These are phyloP conservation scores for Pinctada fucata DNA, from an alignment of 2,888 invertebrate species.

Conservation along the genomic window DNA sequence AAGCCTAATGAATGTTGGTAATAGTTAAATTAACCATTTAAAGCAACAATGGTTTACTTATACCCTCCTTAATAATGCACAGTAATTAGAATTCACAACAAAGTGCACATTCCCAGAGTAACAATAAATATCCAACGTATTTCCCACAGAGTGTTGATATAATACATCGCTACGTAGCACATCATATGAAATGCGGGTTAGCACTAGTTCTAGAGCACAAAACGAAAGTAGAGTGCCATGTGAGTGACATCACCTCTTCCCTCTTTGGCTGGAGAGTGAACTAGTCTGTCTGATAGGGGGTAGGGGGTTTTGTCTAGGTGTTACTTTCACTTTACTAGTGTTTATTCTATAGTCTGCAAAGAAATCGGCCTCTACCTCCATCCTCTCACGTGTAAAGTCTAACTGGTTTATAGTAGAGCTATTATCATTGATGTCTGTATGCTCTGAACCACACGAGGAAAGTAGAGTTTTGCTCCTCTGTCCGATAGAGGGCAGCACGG, in stretches of 20 bases:
- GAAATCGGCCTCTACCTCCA: slow-evolving; percentile 61
- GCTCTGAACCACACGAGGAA: neutral
- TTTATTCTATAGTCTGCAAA: slow-evolving; percentile 60
- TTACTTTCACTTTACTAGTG: slow-evolving; percentile 50
- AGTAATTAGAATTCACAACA: too few species aligned
- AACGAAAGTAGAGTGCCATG: neutral
- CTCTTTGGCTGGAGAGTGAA: slow-evolving; percentile 1
- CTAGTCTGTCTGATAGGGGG: slow-evolving; percentile 49
- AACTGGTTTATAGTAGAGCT: slow-evolving; percentile 55
- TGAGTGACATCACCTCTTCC: neutral
- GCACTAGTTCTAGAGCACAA: too few species aligned
- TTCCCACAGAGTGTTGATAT: too few species aligned
- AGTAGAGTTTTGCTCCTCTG: slow-evolving; percentile 5
- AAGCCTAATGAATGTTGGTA: too few species aligned
- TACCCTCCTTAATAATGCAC: too few species aligned
- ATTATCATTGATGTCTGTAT: neutral
- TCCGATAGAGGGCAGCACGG: slow-evolving; percentile 61
- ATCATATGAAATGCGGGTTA: too few species aligned
- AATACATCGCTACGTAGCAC: too few species aligned
- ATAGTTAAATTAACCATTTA: too few species aligned
- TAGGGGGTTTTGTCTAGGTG: slow-evolving; percentile 55
- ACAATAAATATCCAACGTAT: too few species aligned
- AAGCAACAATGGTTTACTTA: too few species aligned
- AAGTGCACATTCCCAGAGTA: too few species aligned
- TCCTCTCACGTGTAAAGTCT: slow-evolving; percentile 59